Evolutionary conservation across 2,888 invertebrate species (phyloP), one percentile per base, ranked within the genome.

Genomic region (Dasysyrphus albostriatus): DNA sequence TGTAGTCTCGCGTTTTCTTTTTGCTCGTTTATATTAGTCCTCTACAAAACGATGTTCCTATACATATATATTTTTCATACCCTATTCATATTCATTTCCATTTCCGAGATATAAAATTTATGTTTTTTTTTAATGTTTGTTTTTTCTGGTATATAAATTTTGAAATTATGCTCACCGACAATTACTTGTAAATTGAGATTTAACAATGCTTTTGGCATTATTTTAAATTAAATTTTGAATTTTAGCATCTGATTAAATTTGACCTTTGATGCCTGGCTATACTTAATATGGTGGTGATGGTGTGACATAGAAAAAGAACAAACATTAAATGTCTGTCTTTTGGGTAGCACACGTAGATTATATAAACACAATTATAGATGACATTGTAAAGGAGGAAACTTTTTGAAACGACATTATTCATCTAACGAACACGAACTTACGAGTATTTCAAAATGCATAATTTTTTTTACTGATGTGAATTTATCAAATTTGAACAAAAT

Each of bases 71-170:
- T 39, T 32, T 65, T 67, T 49, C 34, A 67, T 67, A 5, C 19
- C 49, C 49, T 67, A 67, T 67, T 49, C 49, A 67, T 67, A 67
- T 69, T 69, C 69, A 69, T 69, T 69, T 54, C 29, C 39, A 54
- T 54, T 69, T 69, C 54, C 69, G 54, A 69, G 69, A 24, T 54
- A 29, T 54, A 39, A 51, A 24, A 69, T 54, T 51, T 69, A 3
- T 47, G n/a, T 37, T 24, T 24, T 51, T 24, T 51, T 51, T 37
- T 69, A 10, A 49, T 49, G 49, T 49, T 14, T 37, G n/a, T 37
- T 19, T 58, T 34, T 0, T 10, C 0, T 12, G 39, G 61, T 49
- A 7, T 39, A 39, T 54, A 29, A 69, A 39, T 54, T 69, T 69
- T 51, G 39, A 29, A 54, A 42, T 39, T 69, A 29, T 54, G 9